phyloP scores from a whole-genome alignment of 1,140 invertebrate species.

The Holotrichia oblita region DNA sequence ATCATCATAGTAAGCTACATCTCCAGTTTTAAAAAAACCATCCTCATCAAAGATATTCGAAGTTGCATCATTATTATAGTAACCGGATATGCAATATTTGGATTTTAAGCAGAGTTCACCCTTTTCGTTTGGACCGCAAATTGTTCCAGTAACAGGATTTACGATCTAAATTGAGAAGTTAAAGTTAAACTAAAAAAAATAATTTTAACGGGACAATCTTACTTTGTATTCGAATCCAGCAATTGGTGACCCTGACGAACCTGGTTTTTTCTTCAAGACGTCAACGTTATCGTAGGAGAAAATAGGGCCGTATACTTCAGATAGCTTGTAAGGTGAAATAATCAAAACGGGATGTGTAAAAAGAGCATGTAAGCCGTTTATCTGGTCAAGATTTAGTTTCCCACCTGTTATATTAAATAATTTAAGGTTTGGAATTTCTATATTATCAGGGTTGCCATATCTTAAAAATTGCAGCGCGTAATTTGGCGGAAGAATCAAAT shows the following conservation, averaged over 20 bases:
- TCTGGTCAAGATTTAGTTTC: neutral
- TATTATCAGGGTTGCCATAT: neutral
- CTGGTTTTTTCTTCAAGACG: neutral
- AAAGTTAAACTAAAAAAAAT: neutral
- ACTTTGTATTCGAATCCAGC: neutral
- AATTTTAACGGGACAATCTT: neutral
- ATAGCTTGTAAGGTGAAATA: neutral
- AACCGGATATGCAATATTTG: constrained; percentile 43
- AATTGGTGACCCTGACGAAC: neutral
- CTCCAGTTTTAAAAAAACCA: constrained; percentile 72
- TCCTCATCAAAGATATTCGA: constrained; percentile 68
- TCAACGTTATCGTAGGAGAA: neutral
- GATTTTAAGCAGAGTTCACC: constrained; percentile 48
- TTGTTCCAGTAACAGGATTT: constrained; percentile 44
- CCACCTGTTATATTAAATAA: neutral
- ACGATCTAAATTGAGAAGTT: constrained; percentile 46
- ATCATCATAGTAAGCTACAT: constrained; percentile 73
- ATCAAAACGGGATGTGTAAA: neutral
- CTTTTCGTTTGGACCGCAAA: constrained; percentile 46
- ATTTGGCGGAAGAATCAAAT: neutral
- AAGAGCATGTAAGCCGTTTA: neutral
- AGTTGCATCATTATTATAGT: constrained; percentile 60
- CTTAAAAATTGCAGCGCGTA: neutral
- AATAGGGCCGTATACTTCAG: neutral
- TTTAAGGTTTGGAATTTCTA: neutral